A percentile compares a stretch with the other conserved stretches of the same genome.
These are phyloP conservation scores for Malacosoma neustria DNA, from an alignment of 2,888 invertebrate genomes.

Conservation along the genomic window DNA sequence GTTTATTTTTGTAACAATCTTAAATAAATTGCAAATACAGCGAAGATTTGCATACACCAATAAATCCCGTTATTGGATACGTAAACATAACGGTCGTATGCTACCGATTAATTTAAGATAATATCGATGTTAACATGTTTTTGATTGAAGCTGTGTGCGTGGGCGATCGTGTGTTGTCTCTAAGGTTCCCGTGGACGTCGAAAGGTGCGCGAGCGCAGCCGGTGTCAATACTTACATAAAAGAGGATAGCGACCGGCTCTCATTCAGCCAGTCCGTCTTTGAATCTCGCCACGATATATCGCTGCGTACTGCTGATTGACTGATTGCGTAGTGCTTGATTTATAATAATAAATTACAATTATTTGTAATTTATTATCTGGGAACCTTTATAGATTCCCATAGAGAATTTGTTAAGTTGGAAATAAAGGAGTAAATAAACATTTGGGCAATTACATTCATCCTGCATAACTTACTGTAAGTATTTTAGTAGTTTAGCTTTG, in stretches of 20 bases:
- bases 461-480: too few species aligned
- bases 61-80: not conserved
- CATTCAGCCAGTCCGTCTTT: conserved; percentile 53
- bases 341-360: not conserved
- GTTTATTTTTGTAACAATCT: not conserved
- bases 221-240: conserved; percentile 63
- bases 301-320: conserved; percentile 19
- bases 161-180: conserved; percentile 30
- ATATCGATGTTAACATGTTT: conserved; percentile 26
- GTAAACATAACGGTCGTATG: conserved; percentile 19
- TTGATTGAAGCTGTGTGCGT: conserved; percentile 21
- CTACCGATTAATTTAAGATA: conserved; percentile 27
- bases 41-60: not conserved
- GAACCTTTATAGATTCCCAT: too few species aligned
- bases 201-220: conserved; percentile 40
- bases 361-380: too few species aligned
- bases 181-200: conserved; percentile 37
- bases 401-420: too few species aligned
- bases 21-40: not conserved
- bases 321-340: conserved; percentile 1
- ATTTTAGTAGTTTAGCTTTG: too few species aligned
- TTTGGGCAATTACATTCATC: too few species aligned
- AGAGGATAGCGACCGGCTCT: conserved; percentile 59
- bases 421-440: too few species aligned
- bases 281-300: conserved; percentile 35